These are phyloP conservation scores for Eonycteris spelaea DNA, from an alignment of 2,113 vertebrate species.

Conservation along the genomic window DNA sequence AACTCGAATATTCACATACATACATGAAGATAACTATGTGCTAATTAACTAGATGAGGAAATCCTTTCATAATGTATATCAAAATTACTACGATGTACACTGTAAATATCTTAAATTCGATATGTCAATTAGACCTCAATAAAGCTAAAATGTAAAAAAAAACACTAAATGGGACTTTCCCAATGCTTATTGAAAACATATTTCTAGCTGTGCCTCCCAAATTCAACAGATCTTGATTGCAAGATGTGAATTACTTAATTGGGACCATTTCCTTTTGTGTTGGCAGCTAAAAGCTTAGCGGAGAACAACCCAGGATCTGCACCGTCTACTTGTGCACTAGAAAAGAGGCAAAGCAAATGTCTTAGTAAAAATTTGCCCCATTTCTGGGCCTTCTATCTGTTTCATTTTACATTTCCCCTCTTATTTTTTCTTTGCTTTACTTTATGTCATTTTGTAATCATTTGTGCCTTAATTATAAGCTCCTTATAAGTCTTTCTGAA, in stretches of 20 bases:
- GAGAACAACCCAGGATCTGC: neutral
- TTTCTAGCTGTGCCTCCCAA: neutral
- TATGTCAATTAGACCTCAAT: neutral
- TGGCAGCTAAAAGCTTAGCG: neutral
- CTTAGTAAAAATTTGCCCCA: too few relatives aligned
- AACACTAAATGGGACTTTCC: neutral
- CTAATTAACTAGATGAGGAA: too few relatives aligned
- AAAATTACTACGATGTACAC: neutral
- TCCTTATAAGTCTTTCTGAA: neutral
- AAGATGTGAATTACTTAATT: neutral
- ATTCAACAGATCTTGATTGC: neutral
- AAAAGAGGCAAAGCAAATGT: too few relatives aligned
- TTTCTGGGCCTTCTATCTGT: too few relatives aligned
- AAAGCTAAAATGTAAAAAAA: neutral
- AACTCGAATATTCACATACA: too few relatives aligned
- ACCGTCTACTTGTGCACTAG: too few relatives aligned
- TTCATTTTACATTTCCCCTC: too few relatives aligned
- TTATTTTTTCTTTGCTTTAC: neutral
- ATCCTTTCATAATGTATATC: too few relatives aligned
- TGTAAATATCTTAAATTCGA: neutral
- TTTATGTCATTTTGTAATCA: neutral
- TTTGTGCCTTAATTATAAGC: neutral
- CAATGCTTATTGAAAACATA: neutral
- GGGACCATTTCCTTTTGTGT: neutral
- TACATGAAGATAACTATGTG: too few relatives aligned